phyloP scores from a whole-genome alignment of 35 echinoderm and acorn worm species.

The Heliocidaris tuberculata region DNA sequence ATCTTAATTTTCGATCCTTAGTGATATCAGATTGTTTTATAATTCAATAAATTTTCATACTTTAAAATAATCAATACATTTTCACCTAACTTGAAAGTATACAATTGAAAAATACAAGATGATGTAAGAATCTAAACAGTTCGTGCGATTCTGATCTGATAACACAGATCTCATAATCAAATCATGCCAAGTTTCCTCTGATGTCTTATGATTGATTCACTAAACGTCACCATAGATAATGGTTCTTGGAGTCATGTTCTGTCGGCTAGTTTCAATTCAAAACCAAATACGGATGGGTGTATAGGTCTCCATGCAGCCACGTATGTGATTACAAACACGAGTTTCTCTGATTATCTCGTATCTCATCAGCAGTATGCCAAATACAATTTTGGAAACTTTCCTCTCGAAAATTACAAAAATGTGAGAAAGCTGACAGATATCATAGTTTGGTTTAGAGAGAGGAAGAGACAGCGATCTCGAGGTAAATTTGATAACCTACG shows the following conservation, averaged over 20 bases:
- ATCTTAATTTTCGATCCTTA: neutral
- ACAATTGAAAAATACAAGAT: neutral
- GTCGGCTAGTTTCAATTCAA: neutral
- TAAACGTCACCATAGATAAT: neutral
- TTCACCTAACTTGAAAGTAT: neutral
- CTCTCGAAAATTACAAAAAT: slow-evolving; percentile 12
- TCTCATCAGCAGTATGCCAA: slow-evolving; percentile 9
- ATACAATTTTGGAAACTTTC: neutral
- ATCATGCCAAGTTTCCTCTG: neutral
- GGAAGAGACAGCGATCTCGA: neutral
- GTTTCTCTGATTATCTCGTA: neutral
- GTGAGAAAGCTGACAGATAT: neutral
- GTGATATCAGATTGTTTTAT: neutral
- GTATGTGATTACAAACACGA: neutral
- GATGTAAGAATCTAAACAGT: neutral
- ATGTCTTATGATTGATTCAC: neutral
- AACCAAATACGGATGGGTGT: neutral
- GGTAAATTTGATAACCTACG: neutral
- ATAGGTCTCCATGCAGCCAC: neutral
- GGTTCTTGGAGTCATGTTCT: neutral
- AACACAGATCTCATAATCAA: neutral
- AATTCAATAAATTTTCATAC: neutral
- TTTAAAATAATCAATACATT: neutral
- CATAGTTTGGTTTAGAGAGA: neutral
- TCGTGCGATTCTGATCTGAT: neutral